Base-by-base conservation (phyloP, 2,888 invertebrate genomes). In the Phyto melanocephala region DNA sequence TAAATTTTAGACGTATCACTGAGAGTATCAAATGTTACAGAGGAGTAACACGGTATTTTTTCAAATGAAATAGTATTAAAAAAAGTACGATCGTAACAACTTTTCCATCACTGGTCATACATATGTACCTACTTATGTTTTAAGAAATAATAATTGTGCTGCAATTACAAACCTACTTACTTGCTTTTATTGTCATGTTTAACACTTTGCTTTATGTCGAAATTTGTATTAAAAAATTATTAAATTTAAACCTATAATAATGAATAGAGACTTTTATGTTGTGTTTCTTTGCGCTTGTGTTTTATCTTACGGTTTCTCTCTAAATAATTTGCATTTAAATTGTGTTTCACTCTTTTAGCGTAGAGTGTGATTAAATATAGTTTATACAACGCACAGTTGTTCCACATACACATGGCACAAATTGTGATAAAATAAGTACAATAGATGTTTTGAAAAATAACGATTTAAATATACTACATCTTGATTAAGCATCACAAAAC, bases 311-410 rank as follows among this genome's bases (percentile, higher is more conserved):
- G 70, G 70, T 74, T 78, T 81, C 56, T 77, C 24, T 65, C 47
- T 33, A 52, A 28, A 28, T 65, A 78, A 78, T 82, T 82, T 82
- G 65, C 81, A 82, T 82, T 78, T 82, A 82, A 70, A 82, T 82
- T 74, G 58, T 67, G 20, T 62, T 45, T 11, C 33, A 20, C 17
- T 22, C 11, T 58, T 40, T 20, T 22, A 33, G 4, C 11, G 11
- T 1, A 72, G 40, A 72, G 33, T 22, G 28, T 13, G 6, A 63
- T 1, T 1, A 2, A 45, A 28, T 10, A 33, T 63, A 6, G 3
- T 17, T 56, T 15, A 35, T 56, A 15, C 4, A 56, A 35, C 28
- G 6, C 28, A 3, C 28, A 28, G 28, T 28, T n/a, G n/a, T n/a
- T n/a, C n/a, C n/a, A n/a, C n/a, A n/a, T n/a, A n/a, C n/a, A n/a